Evolutionary conservation across 2,113 vertebrate species (phyloP).

Genomic region (Lagopus muta): DNA sequence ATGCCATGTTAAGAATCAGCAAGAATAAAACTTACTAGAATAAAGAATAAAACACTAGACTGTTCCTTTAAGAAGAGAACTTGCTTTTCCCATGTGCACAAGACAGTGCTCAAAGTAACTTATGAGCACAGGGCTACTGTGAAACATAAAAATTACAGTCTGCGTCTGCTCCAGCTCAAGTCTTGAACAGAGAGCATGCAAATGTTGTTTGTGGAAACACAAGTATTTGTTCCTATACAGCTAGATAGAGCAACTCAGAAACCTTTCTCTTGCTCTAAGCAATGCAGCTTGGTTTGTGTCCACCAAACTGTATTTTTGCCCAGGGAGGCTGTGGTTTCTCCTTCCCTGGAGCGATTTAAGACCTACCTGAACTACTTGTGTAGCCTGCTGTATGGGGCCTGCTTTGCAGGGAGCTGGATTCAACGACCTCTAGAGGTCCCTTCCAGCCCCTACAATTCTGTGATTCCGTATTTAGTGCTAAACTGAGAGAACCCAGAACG

Average conservation of each 20-base stretch:
- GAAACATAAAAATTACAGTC: not conserved
- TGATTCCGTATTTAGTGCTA: not conserved
- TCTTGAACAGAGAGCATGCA: not conserved
- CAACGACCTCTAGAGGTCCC: too few species aligned
- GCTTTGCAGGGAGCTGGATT: too few species aligned
- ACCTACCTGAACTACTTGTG: too few species aligned
- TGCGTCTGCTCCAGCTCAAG: not conserved
- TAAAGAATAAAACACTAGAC: rapidly evolving
- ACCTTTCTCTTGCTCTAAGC: not conserved
- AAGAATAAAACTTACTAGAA: not conserved
- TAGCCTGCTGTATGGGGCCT: too few species aligned
- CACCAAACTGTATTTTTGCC: not conserved
- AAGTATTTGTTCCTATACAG: not conserved
- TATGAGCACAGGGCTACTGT: not conserved
- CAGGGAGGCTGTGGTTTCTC: too few species aligned
- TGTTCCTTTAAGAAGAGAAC: not conserved
- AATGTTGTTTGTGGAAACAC: not conserved
- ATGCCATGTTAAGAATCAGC: not conserved
- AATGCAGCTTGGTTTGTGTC: not conserved
- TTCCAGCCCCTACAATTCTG: too few species aligned
- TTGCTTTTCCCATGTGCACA: not conserved
- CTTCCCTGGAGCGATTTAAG: too few species aligned
- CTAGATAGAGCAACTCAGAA: not conserved
- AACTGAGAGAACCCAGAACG: not conserved
- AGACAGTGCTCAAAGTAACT: not conserved